Evolutionary conservation across 2,888 invertebrate genomes (phyloP).

Genomic region (Melieria picta): DNA sequence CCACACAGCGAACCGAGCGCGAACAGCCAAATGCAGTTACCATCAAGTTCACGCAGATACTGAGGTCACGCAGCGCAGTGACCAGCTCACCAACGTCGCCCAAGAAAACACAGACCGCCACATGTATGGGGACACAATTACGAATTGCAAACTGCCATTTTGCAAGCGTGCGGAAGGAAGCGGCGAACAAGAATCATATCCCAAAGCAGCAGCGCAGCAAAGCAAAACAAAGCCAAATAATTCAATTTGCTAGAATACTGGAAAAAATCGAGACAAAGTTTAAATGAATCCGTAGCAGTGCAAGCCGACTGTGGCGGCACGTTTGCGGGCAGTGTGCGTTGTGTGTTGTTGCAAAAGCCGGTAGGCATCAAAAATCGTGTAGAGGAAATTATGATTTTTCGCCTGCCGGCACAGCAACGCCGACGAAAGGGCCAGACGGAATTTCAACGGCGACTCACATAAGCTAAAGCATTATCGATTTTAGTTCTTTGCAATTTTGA

Average conservation of each 20-base stretch:
- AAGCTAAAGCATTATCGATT: no score
- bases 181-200: not conserved
- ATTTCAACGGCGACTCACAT: no score
- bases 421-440: no score
- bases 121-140: no score
- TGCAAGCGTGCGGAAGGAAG: not conserved
- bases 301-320: not conserved
- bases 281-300: conserved; percentile 36
- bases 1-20: no score
- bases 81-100: conserved; percentile 1
- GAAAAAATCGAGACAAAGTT: conserved; percentile 23
- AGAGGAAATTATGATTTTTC: no score
- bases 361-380: no score
- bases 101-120: no score
- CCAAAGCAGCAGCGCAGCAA: conserved; percentile 12
- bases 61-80: conserved; percentile 37
- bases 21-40: not conserved
- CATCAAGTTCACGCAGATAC: conserved; percentile 40
- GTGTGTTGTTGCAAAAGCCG: not conserved
- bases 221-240: conserved; percentile 46
- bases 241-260: conserved; percentile 52
- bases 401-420: no score
- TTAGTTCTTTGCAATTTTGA: no score
- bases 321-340: not conserved
- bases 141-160: no score